phyloP scores from a whole-genome alignment of 2,113 vertebrate genomes.

The Solea senegalensis region DNA sequence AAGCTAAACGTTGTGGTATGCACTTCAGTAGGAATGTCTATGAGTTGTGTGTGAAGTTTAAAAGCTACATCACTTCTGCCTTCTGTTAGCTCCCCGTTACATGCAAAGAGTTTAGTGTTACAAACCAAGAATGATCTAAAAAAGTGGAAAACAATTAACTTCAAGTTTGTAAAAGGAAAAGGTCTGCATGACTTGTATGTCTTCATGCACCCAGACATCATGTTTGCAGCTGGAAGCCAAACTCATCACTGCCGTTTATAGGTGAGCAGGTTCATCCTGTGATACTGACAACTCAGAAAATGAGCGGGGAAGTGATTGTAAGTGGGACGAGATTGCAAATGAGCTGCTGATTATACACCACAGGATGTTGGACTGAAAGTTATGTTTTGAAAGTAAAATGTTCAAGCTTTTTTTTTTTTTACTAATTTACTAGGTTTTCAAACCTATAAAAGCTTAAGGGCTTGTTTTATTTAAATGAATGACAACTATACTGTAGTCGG shows the following conservation, averaged over 20 bases:
- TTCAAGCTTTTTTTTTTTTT: neutral
- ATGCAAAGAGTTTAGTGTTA: neutral
- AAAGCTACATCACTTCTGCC: neutral
- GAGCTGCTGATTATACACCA: neutral
- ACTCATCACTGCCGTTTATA: slow-evolving; percentile 7
- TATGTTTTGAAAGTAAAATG: neutral
- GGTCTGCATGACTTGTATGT: slow-evolving; percentile 8
- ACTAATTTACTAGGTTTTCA: neutral
- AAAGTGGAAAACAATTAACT: neutral
- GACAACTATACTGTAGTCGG: neutral
- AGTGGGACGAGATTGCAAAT: neutral
- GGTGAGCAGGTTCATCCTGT: neutral
- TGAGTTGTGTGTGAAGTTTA: neutral
- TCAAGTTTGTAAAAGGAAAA: neutral
- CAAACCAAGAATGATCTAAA: neutral
- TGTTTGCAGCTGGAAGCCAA: neutral
- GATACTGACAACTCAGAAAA: neutral
- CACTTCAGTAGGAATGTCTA: neutral
- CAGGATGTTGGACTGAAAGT: no score
- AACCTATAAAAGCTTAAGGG: neutral
- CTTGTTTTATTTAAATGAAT: neutral
- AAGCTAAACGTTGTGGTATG: slow-evolving; percentile 2
- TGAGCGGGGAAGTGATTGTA: neutral
- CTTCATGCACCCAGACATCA: neutral
- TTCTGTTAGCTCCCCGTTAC: neutral